phyloP scores from a whole-genome alignment of 1,140 invertebrate genomes.

The Cydia pomonella region DNA sequence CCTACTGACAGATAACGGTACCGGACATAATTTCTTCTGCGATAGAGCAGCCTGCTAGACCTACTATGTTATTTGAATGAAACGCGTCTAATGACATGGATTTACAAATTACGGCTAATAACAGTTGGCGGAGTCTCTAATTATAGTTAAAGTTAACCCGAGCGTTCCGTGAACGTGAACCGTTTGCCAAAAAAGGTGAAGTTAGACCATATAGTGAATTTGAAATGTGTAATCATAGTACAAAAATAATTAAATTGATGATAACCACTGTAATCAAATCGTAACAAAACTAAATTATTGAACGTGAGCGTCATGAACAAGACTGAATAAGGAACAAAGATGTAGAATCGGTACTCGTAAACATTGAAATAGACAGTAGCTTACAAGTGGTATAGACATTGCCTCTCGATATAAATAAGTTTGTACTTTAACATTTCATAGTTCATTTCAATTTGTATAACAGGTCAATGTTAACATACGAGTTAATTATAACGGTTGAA shows the following conservation, averaged over 20 bases:
- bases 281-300: neutral
- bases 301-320: neutral
- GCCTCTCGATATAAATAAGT: conserved; percentile 13
- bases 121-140: conserved; percentile 2
- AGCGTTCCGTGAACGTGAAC: neutral
- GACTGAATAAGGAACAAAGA: neutral
- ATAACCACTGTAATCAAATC: neutral
- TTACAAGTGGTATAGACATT: conserved; percentile 6
- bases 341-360: neutral
- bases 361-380: conserved; percentile 1
- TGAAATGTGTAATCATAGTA: neutral
- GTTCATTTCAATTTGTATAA: conserved; percentile 31
- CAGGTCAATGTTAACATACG: conserved; percentile 50
- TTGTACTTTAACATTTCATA: conserved; percentile 30
- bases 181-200: neutral
- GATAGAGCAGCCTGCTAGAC: conserved; percentile 39
- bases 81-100: conserved; percentile 24
- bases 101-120: conserved; percentile 32
- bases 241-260: neutral
- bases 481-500: conserved; percentile 50
- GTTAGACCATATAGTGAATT: neutral
- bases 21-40: conserved; percentile 56
- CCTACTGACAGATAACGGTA: conserved; percentile 68
- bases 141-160: neutral
- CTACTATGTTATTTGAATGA: conserved; percentile 41